phyloP scores from a whole-genome alignment of 1,140 invertebrate genomes.

The Drusus annulatus region DNA sequence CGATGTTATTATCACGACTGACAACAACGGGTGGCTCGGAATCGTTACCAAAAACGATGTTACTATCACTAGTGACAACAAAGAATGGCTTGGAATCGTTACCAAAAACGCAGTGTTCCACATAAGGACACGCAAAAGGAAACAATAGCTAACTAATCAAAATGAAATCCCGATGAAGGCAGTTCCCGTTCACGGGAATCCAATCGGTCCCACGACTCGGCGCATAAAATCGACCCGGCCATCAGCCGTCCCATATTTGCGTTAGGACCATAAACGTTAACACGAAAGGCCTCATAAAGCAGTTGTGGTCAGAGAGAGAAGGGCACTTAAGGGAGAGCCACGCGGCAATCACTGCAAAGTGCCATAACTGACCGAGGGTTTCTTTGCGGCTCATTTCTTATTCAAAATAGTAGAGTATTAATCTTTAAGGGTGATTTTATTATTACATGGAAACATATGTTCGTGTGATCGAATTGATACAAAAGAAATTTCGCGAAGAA shows the following conservation, averaged over 20 bases:
- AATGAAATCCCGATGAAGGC: background rate
- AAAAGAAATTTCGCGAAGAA: too few relatives aligned
- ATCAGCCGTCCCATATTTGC: slow-evolving; percentile 9
- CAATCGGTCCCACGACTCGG: background rate
- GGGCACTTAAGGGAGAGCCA: background rate
- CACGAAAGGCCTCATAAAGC: background rate
- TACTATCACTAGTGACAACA: background rate
- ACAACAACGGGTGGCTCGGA: background rate
- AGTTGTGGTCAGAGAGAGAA: background rate
- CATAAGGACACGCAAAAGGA: background rate
- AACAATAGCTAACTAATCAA: background rate
- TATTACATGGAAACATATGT: too few relatives aligned
- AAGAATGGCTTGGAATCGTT: background rate
- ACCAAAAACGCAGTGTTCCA: slow-evolving; percentile 2
- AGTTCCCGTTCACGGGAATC: background rate
- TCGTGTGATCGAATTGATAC: too few relatives aligned
- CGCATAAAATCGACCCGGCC: background rate
- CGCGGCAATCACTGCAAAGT: background rate
- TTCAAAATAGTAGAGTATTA: too few relatives aligned
- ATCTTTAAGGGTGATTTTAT: too few relatives aligned
- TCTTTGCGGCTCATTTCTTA: background rate
- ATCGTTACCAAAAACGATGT: background rate
- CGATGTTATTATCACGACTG: too few relatives aligned
- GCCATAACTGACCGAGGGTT: background rate
- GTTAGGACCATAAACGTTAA: slow-evolving; percentile 14